Evolutionary conservation across 2,113 vertebrate species (phyloP), one percentile per base, ranked within the genome.

Genomic region (Meles meles): DNA sequence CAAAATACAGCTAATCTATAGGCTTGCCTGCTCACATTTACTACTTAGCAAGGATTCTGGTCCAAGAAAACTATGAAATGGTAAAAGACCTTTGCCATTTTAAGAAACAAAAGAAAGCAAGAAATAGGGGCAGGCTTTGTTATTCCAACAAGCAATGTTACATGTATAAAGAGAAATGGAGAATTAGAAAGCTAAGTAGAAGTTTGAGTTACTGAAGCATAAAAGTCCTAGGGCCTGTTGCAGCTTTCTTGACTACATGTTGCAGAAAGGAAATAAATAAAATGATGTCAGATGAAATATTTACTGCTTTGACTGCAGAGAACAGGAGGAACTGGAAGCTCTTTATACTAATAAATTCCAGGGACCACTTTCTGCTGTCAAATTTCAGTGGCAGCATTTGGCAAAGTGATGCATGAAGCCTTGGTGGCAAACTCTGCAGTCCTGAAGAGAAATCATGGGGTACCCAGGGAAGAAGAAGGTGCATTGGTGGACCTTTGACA

Each of bases 361-460:
- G 81, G 42, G 72, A 61, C 31, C 44, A 93, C 77, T 85, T 96
- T 72, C 81, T 52, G 37, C 63, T 90, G 69, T 90, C 90, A 94
- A 37, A 42, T 84, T 86, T 29, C 59, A 79, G 72, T 7, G 25
- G n/a, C 37, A 44, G 49, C 69, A 72, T 87, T 84, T 94, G 85
- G 42, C 49, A 80, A 65, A 88, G 63, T 29, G 27, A 74, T 10
- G 42, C 29, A 3, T 11, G 14, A 85, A 17, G 39, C 72, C 63
- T 49, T n/a, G 13, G 55, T 21, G 42, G 71, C 44, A 42, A 44
- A 52, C 12, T 23, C 7, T 0, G 0, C 3, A 0, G 52, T 71
- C 42, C 11, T 8, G 21, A 71, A 27, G 52, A 79, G 71, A 34
- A 21, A 80, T 21, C 1, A 2, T 37, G 55, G 10, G 14, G 7